Evolutionary conservation across 37 sponge, comb jelly and placozoan genomes (phyloP).

Genomic region (Amphimedon queenslandica): DNA sequence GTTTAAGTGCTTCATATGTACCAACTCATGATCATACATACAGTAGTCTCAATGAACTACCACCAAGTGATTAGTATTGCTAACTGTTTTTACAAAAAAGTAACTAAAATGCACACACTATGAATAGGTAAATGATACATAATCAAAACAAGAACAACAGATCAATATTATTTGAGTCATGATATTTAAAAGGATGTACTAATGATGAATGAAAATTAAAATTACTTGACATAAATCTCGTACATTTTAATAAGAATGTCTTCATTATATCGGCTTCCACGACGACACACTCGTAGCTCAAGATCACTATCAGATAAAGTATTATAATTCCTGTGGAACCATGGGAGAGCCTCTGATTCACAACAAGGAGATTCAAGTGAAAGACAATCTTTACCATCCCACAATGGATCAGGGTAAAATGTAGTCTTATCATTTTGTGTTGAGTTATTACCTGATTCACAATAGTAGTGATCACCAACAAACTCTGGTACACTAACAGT

Average conservation of each 20-base stretch:
- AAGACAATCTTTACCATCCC: conserved; percentile 22
- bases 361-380: conserved; percentile 1
- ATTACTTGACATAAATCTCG: not conserved
- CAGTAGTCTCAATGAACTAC: too few relatives aligned
- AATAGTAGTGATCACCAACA: conserved; percentile 35
- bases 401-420: conserved; percentile 5
- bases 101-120: too few relatives aligned
- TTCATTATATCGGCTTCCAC: not conserved
- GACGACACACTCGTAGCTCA: conserved; percentile 25
- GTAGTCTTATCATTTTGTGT: not conserved
- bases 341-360: conserved; percentile 2
- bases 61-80: too few relatives aligned
- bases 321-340: conserved; percentile 11
- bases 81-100: too few relatives aligned
- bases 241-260: not conserved
- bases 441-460: conserved; percentile 2
- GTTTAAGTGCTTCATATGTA: too few relatives aligned
- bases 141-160: too few relatives aligned
- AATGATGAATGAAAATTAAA: not conserved
- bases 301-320: not conserved
- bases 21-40: too few relatives aligned
- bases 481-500: not conserved
- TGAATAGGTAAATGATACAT: too few relatives aligned
- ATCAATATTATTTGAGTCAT: too few relatives aligned
- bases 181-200: too few relatives aligned